Conservation (phyloP, 2,888 invertebrate species). For the Agonopterix arenella region DNA sequence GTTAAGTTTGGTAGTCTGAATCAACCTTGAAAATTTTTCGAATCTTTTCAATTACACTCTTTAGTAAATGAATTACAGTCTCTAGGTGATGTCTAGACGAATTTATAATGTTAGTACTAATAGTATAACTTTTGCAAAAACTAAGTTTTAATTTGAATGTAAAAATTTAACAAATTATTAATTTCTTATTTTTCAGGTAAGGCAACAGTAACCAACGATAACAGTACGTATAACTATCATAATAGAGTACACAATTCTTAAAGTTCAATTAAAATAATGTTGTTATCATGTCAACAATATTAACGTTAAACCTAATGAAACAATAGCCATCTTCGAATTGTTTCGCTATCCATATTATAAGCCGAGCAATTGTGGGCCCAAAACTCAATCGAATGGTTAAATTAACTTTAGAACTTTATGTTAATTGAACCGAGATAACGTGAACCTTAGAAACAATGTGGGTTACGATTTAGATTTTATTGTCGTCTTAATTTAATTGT, state of each 20-base stretch:
- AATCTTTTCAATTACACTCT: too few species aligned
- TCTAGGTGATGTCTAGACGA: too few species aligned
- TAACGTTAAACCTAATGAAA: conserved; percentile 10
- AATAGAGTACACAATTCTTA: too few species aligned
- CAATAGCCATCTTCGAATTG: conserved; percentile 23
- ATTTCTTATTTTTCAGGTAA: conserved; percentile 36
- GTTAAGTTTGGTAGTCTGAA: too few species aligned
- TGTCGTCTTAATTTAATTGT: neutral
- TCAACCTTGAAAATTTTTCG: too few species aligned
- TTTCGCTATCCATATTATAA: conserved; percentile 27
- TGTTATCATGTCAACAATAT: conserved; percentile 4
- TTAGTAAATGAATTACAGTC: too few species aligned
- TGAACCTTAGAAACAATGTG: neutral
- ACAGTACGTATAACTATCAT: neutral
- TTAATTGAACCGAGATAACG: conserved; percentile 17
- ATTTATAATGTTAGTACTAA: too few species aligned
- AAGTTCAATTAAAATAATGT: conserved; percentile 8
- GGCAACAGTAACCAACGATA: conserved; percentile 3
- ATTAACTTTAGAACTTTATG: conserved; percentile 33
- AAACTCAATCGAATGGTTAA: conserved; percentile 44
- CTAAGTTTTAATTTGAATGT: neutral
- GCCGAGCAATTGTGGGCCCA: conserved; percentile 25
- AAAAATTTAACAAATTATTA: conserved; percentile 1
- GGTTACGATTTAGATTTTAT: neutral
- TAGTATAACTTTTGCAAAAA: too few species aligned